Percentiles rank a stretch among this genome's conserved stretches.
These are phyloP conservation scores for Caretta caretta DNA, from an alignment of 2,113 vertebrate genomes.

Conservation along the genomic window DNA sequence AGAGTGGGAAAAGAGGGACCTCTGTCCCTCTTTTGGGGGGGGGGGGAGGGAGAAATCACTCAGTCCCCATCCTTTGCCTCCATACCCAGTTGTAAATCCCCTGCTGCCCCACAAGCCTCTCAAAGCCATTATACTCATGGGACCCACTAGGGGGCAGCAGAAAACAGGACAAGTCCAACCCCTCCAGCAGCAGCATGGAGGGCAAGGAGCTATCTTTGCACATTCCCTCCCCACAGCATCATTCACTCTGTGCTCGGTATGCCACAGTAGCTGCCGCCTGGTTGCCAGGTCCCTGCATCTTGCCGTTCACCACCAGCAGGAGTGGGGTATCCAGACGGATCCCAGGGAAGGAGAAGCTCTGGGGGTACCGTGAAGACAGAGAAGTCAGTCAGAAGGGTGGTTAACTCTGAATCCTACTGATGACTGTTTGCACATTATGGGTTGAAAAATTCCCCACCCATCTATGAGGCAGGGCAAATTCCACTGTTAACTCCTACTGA, in stretches of 20 bases:
- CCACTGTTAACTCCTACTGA: background rate
- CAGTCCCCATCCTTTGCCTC: background rate
- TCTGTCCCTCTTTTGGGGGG: background rate
- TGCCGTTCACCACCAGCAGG: constrained; percentile 91
- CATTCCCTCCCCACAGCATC: constrained; percentile 2
- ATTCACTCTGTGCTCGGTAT: constrained; percentile 87
- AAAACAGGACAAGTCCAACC: background rate
- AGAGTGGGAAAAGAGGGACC: background rate
- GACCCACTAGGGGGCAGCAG: too few relatives aligned
- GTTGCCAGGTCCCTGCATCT: constrained; percentile 84
- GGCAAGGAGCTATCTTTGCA: background rate
- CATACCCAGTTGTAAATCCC: background rate
- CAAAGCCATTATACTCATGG: background rate
- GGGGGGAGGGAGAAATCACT: background rate
- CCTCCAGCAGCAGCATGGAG: background rate
- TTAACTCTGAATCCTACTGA: background rate
- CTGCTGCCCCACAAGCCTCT: background rate
- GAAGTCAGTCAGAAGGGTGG: background rate
- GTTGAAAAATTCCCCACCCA: background rate
- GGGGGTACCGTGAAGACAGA: background rate
- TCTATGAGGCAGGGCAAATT: background rate
- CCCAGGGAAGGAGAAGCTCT: constrained; percentile 83
- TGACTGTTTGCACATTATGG: too few relatives aligned
- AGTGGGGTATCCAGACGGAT: constrained; percentile 91
- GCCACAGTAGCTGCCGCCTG: constrained; percentile 87